Conservation (phyloP, 2,888 invertebrate genomes). For the Phyto melanocephala region DNA sequence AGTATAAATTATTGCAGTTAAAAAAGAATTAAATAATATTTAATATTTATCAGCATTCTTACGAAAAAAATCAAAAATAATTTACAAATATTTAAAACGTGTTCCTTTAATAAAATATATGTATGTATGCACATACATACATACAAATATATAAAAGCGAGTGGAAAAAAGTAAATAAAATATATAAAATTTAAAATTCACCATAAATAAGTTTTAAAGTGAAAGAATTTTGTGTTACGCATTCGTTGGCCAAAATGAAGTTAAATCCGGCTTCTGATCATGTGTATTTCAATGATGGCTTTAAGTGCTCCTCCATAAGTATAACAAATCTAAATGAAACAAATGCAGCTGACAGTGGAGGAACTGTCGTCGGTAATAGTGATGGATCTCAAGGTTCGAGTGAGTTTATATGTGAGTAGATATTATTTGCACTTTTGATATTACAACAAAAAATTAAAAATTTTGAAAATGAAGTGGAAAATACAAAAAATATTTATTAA, state of each 20-base stretch:
- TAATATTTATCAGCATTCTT: constrained; percentile 10
- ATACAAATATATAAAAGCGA: no score
- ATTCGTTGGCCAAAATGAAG: constrained; percentile 70
- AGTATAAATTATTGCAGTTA: neutral
- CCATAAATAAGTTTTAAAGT: neutral
- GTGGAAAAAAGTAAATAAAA: no score
- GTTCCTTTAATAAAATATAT: neutral
- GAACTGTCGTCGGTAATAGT: constrained; percentile 71
- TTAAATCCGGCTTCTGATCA: constrained; percentile 75
- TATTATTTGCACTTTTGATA: no score
- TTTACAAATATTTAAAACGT: constrained; percentile 5
- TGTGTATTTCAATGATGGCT: constrained; percentile 77
- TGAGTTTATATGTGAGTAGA: constrained; percentile 79
- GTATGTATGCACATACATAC: no score
- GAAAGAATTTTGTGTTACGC: constrained; percentile 10
- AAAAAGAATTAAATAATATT: neutral
- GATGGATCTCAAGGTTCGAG: constrained; percentile 81
- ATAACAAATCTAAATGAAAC: constrained; percentile 73
- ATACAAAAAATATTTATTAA: no score
- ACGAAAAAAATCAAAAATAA: neutral
- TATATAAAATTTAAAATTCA: no score
- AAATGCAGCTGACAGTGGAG: constrained; percentile 70
- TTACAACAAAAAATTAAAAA: no score
- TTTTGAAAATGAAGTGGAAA: no score
- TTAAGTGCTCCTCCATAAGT: constrained; percentile 77